Evolutionary conservation across 2,113 vertebrate species (phyloP), one percentile per base, ranked within the genome.

Genomic region (Drymodes brunneopygia): DNA sequence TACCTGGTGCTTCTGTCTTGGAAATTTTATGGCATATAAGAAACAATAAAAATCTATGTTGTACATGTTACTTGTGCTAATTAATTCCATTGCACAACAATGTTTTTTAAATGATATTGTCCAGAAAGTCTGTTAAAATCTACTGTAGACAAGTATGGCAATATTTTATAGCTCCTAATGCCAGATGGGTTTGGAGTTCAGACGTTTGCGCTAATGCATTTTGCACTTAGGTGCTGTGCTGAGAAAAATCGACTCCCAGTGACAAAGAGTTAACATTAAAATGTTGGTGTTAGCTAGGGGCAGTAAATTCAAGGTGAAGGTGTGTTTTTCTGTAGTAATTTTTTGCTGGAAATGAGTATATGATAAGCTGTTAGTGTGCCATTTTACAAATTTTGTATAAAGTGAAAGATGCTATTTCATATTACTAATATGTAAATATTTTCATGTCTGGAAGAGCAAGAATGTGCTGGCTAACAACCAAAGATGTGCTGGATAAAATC

Each of bases 1-100:
- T 97, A 92, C 96, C 95, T 96, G 97, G 93, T 97, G 95, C 90
- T 97, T 95, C 91, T 94, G 94, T 94, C 97, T 97, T 97, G 95
- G 93, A 97, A 97, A 97, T 97, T 97, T 96, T 96, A 97, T 86
- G 73, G 81, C 88, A 74, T 89, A 86, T 67, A 94, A 93, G 93
- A 95, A 96, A 94, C 93, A 96, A 93, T 96, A 97, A 97, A 97
- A 97, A 92, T 77, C 51, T 95, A 86, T 85, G 92, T 95, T 92
- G 77, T 95, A 89, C 77, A 70, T 91, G 86, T 94, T 97, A 90
- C 96, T 94, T 89, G 38, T 82, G 66, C 94, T 97, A 96, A 95
- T 97, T 96, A 97, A 98, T 97, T 96, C 91, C 95, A 97, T 84
- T 86, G 74, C 90, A 91, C 79, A 94, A 88, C 69, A 85, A 92